Percentiles rank a stretch among this genome's conserved stretches.
phyloP scores from a whole-genome alignment of 2,113 vertebrate genomes.

The Channa argus region DNA sequence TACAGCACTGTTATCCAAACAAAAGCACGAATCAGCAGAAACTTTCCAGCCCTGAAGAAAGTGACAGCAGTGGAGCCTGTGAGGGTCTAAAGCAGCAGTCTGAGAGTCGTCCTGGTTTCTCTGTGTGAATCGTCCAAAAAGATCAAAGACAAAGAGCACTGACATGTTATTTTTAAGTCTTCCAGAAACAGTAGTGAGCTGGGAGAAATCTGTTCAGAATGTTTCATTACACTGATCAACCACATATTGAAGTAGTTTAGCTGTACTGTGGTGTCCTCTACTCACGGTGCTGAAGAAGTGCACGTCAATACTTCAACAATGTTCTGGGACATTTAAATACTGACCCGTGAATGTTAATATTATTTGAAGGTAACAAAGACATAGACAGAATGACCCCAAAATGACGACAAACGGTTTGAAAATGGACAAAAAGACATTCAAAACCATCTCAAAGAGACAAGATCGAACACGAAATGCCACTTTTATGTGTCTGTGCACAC shows the following conservation, averaged over 20 bases:
- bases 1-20: conserved; percentile 42
- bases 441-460: too few relatives aligned
- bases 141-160: background rate
- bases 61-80: background rate
- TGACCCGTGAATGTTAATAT: too few relatives aligned
- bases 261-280: conserved; percentile 2
- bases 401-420: too few relatives aligned
- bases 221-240: conserved; percentile 46
- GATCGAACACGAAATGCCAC: too few relatives aligned
- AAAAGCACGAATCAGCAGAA: conserved; percentile 52
- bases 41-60: conserved; percentile 27
- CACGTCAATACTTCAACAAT: too few relatives aligned
- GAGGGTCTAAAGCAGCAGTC: conserved; percentile 1
- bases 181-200: conserved; percentile 18
- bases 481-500: too few relatives aligned
- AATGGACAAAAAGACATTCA: too few relatives aligned
- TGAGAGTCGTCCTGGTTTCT: background rate
- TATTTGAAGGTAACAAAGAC: too few relatives aligned
- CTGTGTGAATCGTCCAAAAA: background rate
- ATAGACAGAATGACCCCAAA: too few relatives aligned
- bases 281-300: too few relatives aligned
- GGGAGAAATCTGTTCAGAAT: conserved; percentile 41
- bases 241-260: conserved; percentile 21
- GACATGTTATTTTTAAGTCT: background rate
- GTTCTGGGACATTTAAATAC: too few relatives aligned